These are phyloP conservation scores for Rhinoderma darwinii DNA, from an alignment of 2,113 vertebrate species.

Conservation along the genomic window DNA sequence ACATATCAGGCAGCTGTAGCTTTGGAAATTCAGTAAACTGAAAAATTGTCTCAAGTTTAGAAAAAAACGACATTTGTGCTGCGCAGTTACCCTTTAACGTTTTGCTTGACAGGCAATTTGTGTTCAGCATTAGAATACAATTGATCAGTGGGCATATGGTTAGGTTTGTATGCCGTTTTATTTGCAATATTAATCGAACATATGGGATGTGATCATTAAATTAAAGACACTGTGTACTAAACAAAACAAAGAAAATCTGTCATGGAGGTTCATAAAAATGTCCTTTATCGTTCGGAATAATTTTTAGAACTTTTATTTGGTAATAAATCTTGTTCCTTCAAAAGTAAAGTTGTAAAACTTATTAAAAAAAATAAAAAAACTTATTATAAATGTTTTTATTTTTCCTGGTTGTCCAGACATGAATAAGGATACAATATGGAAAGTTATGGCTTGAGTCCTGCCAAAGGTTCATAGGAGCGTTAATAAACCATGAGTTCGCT, in stretches of 20 bases:
- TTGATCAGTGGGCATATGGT: neutral
- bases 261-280: neutral
- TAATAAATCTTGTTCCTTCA: neutral
- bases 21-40: too few species aligned
- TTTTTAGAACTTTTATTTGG: neutral
- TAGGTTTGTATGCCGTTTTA: neutral
- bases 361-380: neutral
- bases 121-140: neutral
- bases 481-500: too few species aligned
- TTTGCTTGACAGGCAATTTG: neutral
- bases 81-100: neutral
- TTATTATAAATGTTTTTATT: too few species aligned
- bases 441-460: too few species aligned
- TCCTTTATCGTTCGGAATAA: neutral
- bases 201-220: constrained; percentile 31
- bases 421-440: too few species aligned
- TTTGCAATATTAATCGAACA: constrained; percentile 6
- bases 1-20: too few species aligned
- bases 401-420: too few species aligned
- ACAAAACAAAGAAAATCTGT: neutral
- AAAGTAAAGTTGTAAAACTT: neutral
- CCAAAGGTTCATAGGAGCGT: too few species aligned
- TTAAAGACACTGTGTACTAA: neutral
- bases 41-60: too few species aligned
- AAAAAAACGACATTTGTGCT: too few species aligned